Evolutionary conservation across 2,797 vertebrate genomes (phyloP).

Genomic region (Phoeniculus purpureus): DNA sequence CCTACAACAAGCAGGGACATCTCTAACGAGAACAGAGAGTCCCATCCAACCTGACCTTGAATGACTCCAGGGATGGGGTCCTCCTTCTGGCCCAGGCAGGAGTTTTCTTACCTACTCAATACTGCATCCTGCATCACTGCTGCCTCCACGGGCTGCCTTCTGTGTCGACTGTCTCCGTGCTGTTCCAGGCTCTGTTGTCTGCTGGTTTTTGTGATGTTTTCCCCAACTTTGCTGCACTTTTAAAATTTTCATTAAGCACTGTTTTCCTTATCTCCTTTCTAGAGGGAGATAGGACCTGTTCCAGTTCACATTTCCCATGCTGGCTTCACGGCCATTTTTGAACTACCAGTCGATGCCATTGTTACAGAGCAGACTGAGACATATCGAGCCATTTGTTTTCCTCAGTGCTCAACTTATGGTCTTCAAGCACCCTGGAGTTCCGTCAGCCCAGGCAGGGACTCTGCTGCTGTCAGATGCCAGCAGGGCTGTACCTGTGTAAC

Average conservation of each 20-base stretch:
- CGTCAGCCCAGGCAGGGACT: neutral
- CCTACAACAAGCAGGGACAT: no score
- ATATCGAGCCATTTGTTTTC: neutral
- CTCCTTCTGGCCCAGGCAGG: neutral
- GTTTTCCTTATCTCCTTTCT: neutral
- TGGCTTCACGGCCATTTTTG: neutral
- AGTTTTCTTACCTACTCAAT: neutral
- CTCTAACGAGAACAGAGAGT: no score
- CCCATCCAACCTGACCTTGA: no score
- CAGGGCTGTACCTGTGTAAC: neutral
- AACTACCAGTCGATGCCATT: neutral
- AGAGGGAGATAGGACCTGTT: neutral
- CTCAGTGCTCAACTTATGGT: neutral
- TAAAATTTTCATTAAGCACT: neutral
- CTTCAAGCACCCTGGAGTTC: neutral
- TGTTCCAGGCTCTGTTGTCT: neutral
- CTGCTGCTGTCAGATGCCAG: slow-evolving; percentile 24
- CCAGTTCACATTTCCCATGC: neutral
- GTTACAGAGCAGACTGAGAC: neutral
- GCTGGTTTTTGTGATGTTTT: neutral
- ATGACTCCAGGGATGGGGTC: no score
- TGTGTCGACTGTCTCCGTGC: neutral
- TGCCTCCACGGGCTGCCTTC: neutral
- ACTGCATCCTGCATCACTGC: neutral
- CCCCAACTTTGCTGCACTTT: neutral